Percentiles rank a stretch among this genome's conserved stretches.
phyloP scores from a whole-genome alignment of 1,140 invertebrate genomes.

The Magallana ariakensis region DNA sequence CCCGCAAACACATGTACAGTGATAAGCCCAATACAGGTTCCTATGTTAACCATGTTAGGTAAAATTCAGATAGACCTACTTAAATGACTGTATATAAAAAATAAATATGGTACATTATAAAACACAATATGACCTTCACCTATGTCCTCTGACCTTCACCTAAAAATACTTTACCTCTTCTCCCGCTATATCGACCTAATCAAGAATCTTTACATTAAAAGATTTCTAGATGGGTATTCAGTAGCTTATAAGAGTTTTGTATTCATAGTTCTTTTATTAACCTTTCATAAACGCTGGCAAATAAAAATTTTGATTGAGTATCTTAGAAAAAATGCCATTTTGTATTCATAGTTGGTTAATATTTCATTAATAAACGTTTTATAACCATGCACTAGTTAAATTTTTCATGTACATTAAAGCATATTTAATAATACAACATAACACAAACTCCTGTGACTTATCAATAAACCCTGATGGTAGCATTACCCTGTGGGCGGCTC shows the following conservation, averaged over 20 bases:
- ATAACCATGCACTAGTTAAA: background rate
- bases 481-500: constrained; percentile 49
- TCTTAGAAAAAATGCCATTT: background rate
- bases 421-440: background rate
- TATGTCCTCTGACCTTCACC: background rate
- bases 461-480: background rate
- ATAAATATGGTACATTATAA: background rate
- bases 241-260: too few relatives aligned
- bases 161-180: constrained; percentile 22
- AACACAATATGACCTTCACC: constrained; percentile 23
- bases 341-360: background rate
- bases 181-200: constrained; percentile 4
- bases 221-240: background rate
- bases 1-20: too few relatives aligned
- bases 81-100: background rate
- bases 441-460: background rate
- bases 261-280: too few relatives aligned
- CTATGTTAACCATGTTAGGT: too few relatives aligned
- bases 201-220: background rate
- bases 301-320: background rate
- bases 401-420: too few relatives aligned
- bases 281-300: too few relatives aligned
- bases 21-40: too few relatives aligned
- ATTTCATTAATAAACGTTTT: background rate
- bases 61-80: constrained; percentile 27